Conservation (phyloP, 2,113 vertebrate genomes). For the Polyodon spathula region DNA sequence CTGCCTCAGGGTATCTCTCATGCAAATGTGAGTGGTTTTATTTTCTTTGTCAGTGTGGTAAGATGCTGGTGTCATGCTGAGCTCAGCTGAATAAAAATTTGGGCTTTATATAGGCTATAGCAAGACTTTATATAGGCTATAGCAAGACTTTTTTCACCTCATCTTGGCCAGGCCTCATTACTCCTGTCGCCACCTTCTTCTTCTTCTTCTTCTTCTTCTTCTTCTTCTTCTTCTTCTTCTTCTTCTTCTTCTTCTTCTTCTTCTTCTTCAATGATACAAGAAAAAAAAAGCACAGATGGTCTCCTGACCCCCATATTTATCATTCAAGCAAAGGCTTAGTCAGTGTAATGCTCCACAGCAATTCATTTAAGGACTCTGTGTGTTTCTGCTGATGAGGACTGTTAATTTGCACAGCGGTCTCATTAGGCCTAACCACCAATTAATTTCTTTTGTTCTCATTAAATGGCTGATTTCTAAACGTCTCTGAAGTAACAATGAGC, state of each 20-base stretch:
- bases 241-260: constrained; percentile 44
- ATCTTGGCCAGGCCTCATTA: too few relatives aligned
- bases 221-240: constrained; percentile 39
- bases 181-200: constrained; percentile 21
- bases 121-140: too few relatives aligned
- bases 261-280: constrained; percentile 33
- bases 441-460: constrained; percentile 79
- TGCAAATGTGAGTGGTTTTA: constrained; percentile 58
- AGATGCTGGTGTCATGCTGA: constrained; percentile 60
- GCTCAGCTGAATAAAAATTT: constrained; percentile 58
- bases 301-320: constrained; percentile 56
- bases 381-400: constrained; percentile 85
- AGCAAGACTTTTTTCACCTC: constrained; percentile 34
- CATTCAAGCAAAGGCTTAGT: constrained; percentile 55
- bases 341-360: constrained; percentile 60
- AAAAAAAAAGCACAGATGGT: constrained; percentile 64
- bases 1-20: constrained; percentile 57
- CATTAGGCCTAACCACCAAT: constrained; percentile 78
- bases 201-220: constrained; percentile 49
- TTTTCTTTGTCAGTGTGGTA: constrained; percentile 48
- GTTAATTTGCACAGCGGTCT: constrained; percentile 80
- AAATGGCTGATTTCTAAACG: constrained; percentile 75
- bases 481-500: constrained; percentile 59
- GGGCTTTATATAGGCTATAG: constrained; percentile 46
- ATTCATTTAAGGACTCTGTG: constrained; percentile 73